These are phyloP conservation scores for Poeciliopsis turneri DNA, from an alignment of 2,797 vertebrate species.

Conservation along the genomic window DNA sequence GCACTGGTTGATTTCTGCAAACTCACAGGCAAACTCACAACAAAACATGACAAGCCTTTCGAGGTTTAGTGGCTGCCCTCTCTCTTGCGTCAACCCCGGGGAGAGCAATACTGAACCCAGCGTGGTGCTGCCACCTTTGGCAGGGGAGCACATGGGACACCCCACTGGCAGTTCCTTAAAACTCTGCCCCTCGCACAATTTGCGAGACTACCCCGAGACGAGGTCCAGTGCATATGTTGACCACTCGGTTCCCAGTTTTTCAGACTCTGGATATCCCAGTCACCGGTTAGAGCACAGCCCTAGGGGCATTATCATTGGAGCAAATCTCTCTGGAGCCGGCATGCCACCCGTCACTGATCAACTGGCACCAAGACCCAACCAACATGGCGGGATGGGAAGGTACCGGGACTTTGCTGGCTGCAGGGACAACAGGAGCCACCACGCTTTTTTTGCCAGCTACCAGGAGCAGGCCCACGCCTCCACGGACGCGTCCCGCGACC, in stretches of 20 bases:
- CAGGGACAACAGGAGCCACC: constrained; percentile 79
- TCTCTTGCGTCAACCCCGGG: constrained; percentile 77
- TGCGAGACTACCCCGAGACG: constrained; percentile 83
- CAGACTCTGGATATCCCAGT: constrained; percentile 82
- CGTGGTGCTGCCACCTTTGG: constrained; percentile 77
- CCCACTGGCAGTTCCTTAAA: constrained; percentile 79
- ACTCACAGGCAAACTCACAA: constrained; percentile 74
- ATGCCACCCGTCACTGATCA: constrained; percentile 83
- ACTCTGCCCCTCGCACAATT: constrained; percentile 79
- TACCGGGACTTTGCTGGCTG: constrained; percentile 80
- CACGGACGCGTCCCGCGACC: constrained; percentile 71
- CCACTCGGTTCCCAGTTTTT: constrained; percentile 80
- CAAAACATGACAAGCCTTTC: constrained; percentile 75
- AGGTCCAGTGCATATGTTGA: constrained; percentile 85
- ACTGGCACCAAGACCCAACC: constrained; percentile 77
- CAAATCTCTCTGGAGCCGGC: constrained; percentile 79
- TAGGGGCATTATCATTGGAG: constrained; percentile 83
- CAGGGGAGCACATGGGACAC: constrained; percentile 72
- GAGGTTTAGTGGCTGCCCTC: constrained; percentile 79
- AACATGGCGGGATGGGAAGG: constrained; percentile 79
- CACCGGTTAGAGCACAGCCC: constrained; percentile 81
- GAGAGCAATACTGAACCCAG: constrained; percentile 79
- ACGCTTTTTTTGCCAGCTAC: constrained; percentile 78
- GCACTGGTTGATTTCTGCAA: constrained; percentile 68
- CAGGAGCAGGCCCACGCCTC: constrained; percentile 84